A percentile compares a stretch with the other conserved stretches of the same genome.
These are phyloP conservation scores for Caenorhabditis angaria DNA, from an alignment of 2,888 invertebrate species.

Conservation along the genomic window DNA sequence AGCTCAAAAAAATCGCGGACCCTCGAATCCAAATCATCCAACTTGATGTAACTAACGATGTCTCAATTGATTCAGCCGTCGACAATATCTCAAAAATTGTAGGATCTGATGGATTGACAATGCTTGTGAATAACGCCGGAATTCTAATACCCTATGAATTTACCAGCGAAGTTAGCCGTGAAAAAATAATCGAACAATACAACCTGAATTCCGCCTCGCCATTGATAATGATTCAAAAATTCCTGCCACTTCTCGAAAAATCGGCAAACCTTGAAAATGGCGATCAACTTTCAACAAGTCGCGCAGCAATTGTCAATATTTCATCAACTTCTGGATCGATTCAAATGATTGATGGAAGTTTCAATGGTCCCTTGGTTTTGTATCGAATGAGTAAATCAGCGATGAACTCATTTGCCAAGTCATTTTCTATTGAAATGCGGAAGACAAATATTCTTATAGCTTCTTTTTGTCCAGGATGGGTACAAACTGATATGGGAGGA, in stretches of 20 bases:
- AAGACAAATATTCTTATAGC: slow-evolving; percentile 45
- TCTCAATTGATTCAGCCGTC: slow-evolving; percentile 31
- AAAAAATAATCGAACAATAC: slow-evolving; percentile 22
- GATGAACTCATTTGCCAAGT: slow-evolving; percentile 56
- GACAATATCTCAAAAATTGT: slow-evolving; percentile 19
- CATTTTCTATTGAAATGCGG: slow-evolving; percentile 36
- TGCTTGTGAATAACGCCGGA: slow-evolving; percentile 46
- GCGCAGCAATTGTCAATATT: slow-evolving; percentile 56
- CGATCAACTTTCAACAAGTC: slow-evolving; percentile 34
- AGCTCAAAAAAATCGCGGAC: slow-evolving; percentile 23
- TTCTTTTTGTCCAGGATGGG: slow-evolving; percentile 60
- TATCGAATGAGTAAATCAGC: slow-evolving; percentile 54
- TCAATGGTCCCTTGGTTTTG: slow-evolving; percentile 37
- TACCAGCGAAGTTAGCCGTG: slow-evolving; percentile 26
- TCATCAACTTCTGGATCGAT: slow-evolving; percentile 51
- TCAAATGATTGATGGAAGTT: slow-evolving; percentile 38
- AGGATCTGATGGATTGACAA: slow-evolving; percentile 34
- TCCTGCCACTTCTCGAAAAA: slow-evolving; percentile 46
- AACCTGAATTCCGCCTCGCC: slow-evolving; percentile 31
- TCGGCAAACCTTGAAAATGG: slow-evolving; percentile 19
- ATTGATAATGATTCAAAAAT: slow-evolving; percentile 32
- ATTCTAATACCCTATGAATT: slow-evolving; percentile 35
- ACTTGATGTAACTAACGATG: slow-evolving; percentile 35
- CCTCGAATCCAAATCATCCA: slow-evolving; percentile 35
- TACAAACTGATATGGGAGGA: slow-evolving; percentile 62